phyloP scores from a whole-genome alignment of 2,797 vertebrate species.

The Clamator glandarius region DNA sequence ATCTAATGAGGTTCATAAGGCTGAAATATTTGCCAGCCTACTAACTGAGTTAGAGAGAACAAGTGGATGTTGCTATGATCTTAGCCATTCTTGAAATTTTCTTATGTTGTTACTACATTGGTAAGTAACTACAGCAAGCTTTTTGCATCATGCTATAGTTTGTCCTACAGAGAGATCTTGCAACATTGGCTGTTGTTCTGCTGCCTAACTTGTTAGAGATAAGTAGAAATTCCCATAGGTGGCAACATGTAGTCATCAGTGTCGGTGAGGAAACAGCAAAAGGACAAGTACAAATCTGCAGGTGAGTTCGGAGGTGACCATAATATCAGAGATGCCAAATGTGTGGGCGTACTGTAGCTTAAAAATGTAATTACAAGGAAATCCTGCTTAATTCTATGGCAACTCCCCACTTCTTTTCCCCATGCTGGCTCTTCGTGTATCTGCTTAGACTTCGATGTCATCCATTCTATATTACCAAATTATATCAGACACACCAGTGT shows the following conservation, averaged over 20 bases:
- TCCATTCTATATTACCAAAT: background rate
- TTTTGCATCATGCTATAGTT: background rate
- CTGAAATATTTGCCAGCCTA: background rate
- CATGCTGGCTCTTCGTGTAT: background rate
- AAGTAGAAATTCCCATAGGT: background rate
- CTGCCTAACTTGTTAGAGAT: background rate
- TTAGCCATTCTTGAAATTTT: background rate
- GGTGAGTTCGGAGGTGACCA: background rate
- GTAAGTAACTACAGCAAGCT: background rate
- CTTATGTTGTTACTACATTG: background rate
- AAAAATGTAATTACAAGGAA: background rate
- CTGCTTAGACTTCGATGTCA: background rate
- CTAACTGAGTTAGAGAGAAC: background rate
- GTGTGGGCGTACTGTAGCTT: background rate
- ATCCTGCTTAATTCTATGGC: background rate
- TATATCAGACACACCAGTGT: background rate
- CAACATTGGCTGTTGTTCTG: background rate
- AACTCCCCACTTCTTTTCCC: background rate
- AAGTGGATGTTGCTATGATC: background rate
- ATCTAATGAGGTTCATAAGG: background rate
- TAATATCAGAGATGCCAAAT: background rate
- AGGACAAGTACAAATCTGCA: background rate
- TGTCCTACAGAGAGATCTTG: background rate
- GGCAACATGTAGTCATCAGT: background rate
- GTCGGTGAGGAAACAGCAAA: background rate